These are phyloP conservation scores for Cheirogaleus major DNA, from an alignment of 2,797 vertebrate species.

Conservation along the genomic window DNA sequence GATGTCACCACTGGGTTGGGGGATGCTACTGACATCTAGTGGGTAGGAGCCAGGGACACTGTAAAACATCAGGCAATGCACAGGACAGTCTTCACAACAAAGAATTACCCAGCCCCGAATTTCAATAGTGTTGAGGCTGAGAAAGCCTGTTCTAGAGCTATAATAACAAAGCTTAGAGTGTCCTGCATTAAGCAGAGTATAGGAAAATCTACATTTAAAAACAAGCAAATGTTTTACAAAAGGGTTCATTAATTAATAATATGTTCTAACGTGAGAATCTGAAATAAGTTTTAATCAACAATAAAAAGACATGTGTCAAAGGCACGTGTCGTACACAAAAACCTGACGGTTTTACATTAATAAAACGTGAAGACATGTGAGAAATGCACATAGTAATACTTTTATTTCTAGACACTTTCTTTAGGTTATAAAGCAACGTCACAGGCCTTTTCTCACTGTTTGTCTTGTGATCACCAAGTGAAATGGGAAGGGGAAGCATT, in stretches of 20 bases:
- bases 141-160: not conserved
- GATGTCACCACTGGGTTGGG: not conserved
- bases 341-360: not conserved
- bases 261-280: not conserved
- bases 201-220: constrained; percentile 21
- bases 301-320: not conserved
- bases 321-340: not conserved
- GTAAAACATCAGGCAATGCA: not conserved
- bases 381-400: not conserved
- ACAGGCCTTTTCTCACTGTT: not conserved
- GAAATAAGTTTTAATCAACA: constrained; percentile 14
- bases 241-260: not conserved
- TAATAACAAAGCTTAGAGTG: not conserved
- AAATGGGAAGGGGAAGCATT: not conserved
- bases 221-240: not conserved
- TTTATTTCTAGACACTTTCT: not conserved
- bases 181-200: not conserved
- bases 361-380: not conserved
- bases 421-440: not conserved
- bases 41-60: not conserved
- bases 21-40: not conserved
- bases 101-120: not conserved
- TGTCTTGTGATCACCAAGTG: not conserved
- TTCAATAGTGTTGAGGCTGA: not conserved
- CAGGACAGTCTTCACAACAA: not conserved